Conservation (phyloP, 2,888 invertebrate genomes). For the Synergus laeviventris region DNA sequence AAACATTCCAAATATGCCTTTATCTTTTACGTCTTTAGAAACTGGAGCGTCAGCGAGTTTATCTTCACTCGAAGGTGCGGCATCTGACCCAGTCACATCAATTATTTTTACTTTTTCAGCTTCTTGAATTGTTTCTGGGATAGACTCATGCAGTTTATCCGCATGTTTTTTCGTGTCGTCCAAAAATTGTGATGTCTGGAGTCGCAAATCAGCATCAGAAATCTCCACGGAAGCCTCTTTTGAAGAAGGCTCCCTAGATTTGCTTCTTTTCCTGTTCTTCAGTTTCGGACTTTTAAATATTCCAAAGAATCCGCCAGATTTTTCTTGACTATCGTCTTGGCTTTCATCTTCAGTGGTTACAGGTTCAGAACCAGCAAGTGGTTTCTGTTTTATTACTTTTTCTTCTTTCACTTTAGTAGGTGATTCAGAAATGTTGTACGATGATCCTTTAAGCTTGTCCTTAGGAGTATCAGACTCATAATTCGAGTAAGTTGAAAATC, state of each 20-base stretch:
- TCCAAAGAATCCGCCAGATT: constrained; percentile 65
- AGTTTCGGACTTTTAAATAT: constrained; percentile 70
- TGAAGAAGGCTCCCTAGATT: constrained; percentile 66
- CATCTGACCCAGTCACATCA: constrained; percentile 10
- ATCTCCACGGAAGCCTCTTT: constrained; percentile 70
- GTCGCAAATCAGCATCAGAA: constrained; percentile 67
- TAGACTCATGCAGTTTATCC: constrained; percentile 57
- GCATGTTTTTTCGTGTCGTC: constrained; percentile 65
- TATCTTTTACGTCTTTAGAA: constrained; percentile 64
- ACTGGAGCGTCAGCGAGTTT: constrained; percentile 52
- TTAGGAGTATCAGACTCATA: constrained; percentile 45
- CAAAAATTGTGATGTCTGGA: constrained; percentile 63
- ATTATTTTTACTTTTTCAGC: constrained; percentile 22
- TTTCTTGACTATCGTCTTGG: constrained; percentile 48
- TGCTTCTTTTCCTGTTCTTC: constrained; percentile 63
- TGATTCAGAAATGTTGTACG: constrained; percentile 45
- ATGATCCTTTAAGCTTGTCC: constrained; percentile 51
- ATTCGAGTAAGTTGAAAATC: constrained; percentile 30
- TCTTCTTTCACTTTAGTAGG: constrained; percentile 33
- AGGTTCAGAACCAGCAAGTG: constrained; percentile 18
- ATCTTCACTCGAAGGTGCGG: constrained; percentile 41
- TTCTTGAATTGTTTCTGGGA: constrained; percentile 31
- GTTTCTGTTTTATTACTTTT: constrained; percentile 24
- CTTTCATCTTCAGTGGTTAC: constrained; percentile 36
- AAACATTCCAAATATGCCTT: constrained; percentile 68